Evolutionary conservation across 2,113 vertebrate species (phyloP).

Genomic region (Jaculus jaculus): DNA sequence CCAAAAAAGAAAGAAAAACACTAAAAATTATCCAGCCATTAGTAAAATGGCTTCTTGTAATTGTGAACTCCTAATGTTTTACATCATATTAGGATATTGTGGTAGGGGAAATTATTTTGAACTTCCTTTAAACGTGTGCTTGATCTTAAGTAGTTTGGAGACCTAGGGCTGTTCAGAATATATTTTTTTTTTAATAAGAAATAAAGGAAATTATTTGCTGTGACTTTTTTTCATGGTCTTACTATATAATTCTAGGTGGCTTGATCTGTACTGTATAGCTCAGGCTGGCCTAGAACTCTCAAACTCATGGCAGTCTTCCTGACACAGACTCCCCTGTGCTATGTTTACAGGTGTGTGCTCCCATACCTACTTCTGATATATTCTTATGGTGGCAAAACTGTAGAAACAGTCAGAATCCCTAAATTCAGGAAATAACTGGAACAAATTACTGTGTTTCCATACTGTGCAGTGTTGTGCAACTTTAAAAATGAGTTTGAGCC

Average conservation of each 20-base stretch:
- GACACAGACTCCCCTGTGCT: neutral
- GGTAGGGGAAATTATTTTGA: neutral
- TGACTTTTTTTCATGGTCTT: neutral
- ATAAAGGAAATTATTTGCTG: conserved; percentile 8
- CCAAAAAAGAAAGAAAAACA: neutral
- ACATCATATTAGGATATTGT: neutral
- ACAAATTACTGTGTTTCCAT: neutral
- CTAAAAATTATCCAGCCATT: neutral
- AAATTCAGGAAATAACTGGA: neutral
- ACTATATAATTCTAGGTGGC: neutral
- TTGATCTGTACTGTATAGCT: neutral
- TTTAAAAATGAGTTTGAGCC: conserved; percentile 29
- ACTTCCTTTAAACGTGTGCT: conserved; percentile 43
- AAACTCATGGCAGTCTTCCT: neutral
- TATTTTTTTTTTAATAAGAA: conserved; percentile 14
- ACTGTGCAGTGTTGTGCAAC: neutral
- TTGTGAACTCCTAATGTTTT: neutral
- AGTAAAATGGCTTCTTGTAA: conserved; percentile 23
- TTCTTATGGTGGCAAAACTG: conserved; percentile 21
- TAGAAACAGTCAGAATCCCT: conserved; percentile 8
- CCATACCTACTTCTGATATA: neutral
- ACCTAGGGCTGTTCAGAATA: conserved; percentile 40
- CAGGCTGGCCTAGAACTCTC: neutral
- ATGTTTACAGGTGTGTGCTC: neutral
- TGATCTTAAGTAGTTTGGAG: conserved; percentile 53